Percentiles rank a stretch among this genome's conserved stretches.
Conservation (phyloP, 2,888 invertebrate species). For the Molorchus minor region DNA sequence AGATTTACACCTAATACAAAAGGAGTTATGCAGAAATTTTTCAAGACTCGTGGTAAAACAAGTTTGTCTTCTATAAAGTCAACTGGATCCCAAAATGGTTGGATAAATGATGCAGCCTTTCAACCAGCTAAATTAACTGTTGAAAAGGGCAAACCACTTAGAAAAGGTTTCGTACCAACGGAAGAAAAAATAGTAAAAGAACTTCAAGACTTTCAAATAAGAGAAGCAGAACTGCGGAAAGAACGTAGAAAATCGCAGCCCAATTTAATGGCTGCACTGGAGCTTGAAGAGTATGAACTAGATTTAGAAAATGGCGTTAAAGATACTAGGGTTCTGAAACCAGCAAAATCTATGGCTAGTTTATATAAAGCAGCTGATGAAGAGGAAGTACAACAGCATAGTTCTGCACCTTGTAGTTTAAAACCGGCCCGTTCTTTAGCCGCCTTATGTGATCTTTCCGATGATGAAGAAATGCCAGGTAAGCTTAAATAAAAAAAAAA, state of each 20-base stretch:
- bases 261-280: constrained; percentile 69
- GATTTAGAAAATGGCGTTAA: constrained; percentile 27
- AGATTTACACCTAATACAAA: constrained; percentile 72
- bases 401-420: constrained; percentile 56
- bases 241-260: constrained; percentile 73
- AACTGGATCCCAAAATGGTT: constrained; percentile 42
- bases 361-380: constrained; percentile 38
- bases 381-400: constrained; percentile 30
- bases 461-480: constrained; percentile 69
- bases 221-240: constrained; percentile 66
- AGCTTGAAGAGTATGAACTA: constrained; percentile 64
- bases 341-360: constrained; percentile 47
- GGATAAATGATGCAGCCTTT: constrained; percentile 45
- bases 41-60: constrained; percentile 81
- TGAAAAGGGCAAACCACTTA: constrained; percentile 67
- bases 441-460: constrained; percentile 72
- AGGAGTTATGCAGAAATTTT: constrained; percentile 86
- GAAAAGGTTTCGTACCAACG: constrained; percentile 84
- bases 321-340: constrained; percentile 33
- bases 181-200: constrained; percentile 83
- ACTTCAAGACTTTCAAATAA: constrained; percentile 81
- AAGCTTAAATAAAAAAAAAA: no score
- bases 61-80: constrained; percentile 56
- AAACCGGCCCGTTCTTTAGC: constrained; percentile 76
- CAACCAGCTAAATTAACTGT: constrained; percentile 58